Evolutionary conservation across 1,140 invertebrate species (phyloP), one percentile per base, ranked within the genome.

Genomic region (Orussus abietinus): DNA sequence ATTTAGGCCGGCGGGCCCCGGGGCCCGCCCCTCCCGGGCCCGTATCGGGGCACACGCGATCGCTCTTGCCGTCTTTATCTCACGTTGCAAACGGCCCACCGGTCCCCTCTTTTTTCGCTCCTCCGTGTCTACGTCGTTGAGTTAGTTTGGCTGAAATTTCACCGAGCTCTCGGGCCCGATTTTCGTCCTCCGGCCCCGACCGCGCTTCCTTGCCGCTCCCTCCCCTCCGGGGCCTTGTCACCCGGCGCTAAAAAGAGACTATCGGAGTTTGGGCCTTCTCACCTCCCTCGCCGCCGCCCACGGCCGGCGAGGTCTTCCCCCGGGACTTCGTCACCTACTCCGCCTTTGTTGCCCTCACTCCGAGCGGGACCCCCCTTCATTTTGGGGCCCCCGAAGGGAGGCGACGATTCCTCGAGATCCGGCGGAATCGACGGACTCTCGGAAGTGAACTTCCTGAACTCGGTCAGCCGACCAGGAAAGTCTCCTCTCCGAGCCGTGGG

Each of bases 111-210:
- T 57, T 57, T 57, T 53, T 49, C 47, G 42, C 6, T 7, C 22
- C 22, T 25, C 33, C 47, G 41, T 49, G 45, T 44, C 49, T 42
- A 41, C 47, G 47, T 39, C 43, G 51, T 50, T 33, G 39, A 47
- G 40, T 40, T 40, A 39, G 39, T 52, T 51, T 57, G 62, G 56
- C 59, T 66, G 60, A 64, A 66, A 65, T 66, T 65, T 64, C 62
- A 66, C 51, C 59, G 47, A 14, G 30, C 12, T 7, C 9, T 45
- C 19, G 38, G n/a, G 13, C 22, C 26, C 22, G 19, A 12, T 34
- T 42, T 38, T 30, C 34, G 17, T n/a, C 18, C 33, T 18, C 41
- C 25, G n/a, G 7, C 13, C 22, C 14, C 29, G n/a, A 5, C 5
- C 29, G 5, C 29, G n/a, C 30, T 34, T 34, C 35, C 36, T 38